Evolutionary conservation across 2,113 vertebrate species (phyloP).

Genomic region (Aptenodytes patagonicus): DNA sequence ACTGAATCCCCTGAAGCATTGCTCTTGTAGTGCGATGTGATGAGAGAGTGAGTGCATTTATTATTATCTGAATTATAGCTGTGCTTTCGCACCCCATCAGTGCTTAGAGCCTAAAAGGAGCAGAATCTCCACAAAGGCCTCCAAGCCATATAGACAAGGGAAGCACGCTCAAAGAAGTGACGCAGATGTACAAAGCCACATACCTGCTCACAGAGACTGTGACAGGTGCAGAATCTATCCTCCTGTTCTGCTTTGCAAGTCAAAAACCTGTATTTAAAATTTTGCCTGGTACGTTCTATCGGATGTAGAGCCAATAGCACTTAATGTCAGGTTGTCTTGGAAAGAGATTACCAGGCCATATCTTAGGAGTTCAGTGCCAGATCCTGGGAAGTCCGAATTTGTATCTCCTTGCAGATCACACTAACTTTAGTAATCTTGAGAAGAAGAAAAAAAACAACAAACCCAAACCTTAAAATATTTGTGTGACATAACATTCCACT

Average conservation of each 20-base stretch:
- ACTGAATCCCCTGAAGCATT: background rate
- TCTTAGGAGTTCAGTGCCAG: background rate
- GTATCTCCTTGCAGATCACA: background rate
- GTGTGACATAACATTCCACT: background rate
- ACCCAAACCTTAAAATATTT: background rate
- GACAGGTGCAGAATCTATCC: background rate
- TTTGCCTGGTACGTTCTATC: background rate
- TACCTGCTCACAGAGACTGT: background rate
- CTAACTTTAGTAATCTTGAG: background rate
- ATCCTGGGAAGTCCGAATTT: background rate
- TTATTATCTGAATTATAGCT: background rate
- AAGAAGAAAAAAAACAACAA: background rate
- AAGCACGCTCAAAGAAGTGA: background rate
- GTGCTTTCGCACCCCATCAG: background rate
- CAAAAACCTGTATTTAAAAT: background rate
- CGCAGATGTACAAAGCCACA: accelerated
- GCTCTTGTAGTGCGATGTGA: background rate
- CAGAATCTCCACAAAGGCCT: background rate
- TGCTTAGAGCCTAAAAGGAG: background rate
- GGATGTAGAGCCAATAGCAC: background rate
- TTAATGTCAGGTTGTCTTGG: background rate
- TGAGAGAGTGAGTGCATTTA: background rate
- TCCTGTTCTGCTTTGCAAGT: background rate
- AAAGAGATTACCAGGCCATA: background rate
- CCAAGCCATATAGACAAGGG: background rate